Percentiles rank a stretch among this genome's conserved stretches.
Conservation (phyloP, 2,888 invertebrate genomes). For the Mylabris sibirica region DNA sequence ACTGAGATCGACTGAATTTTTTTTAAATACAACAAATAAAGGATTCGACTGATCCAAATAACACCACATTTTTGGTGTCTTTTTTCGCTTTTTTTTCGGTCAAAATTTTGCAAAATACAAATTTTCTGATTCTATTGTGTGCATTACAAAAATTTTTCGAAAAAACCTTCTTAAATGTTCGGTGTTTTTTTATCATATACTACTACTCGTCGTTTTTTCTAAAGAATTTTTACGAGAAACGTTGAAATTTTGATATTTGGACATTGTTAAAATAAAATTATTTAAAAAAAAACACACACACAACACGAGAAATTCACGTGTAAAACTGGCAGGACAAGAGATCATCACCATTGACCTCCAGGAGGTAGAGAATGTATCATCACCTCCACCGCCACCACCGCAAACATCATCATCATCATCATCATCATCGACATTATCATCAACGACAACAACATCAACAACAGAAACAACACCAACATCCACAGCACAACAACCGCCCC, state of each 20-base stretch:
- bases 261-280: not conserved
- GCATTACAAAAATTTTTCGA: conserved; percentile 16
- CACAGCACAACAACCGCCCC: conserved; percentile 48
- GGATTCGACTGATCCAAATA: conserved; percentile 51
- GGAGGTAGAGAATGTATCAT: conserved; percentile 57
- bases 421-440: conserved; percentile 31
- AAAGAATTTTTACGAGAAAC: conserved; percentile 44
- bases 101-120: conserved; percentile 17
- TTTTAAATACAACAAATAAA: conserved; percentile 23
- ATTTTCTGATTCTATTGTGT: too few species aligned
- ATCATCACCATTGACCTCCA: conserved; percentile 59
- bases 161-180: conserved; percentile 39
- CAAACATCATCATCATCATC: conserved; percentile 40
- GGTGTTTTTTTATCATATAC: conserved; percentile 44
- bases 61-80: conserved; percentile 48
- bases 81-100: conserved; percentile 29
- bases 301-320: conserved; percentile 33
- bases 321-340: conserved; percentile 59
- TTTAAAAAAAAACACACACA: conserved; percentile 17
- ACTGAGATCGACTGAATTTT: conserved; percentile 57
- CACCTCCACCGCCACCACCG: conserved; percentile 51
- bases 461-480: conserved; percentile 47
- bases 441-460: conserved; percentile 41
- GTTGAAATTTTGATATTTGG: conserved; percentile 10
- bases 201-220: conserved; percentile 47